Conservation (phyloP, 1,140 invertebrate species). For the Sitobion miscanthi region DNA sequence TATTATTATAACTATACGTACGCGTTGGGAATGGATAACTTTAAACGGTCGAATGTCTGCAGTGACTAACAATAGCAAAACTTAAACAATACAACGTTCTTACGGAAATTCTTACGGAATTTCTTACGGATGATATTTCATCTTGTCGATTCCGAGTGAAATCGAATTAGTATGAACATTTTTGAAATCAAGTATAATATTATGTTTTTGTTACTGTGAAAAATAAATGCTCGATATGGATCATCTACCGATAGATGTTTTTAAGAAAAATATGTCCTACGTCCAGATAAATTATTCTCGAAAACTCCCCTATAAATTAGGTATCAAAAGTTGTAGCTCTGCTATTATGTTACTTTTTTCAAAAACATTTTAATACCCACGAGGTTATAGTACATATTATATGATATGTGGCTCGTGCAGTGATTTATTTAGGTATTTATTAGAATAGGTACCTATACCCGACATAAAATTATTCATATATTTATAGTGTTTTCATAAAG, state of each 20-base stretch:
- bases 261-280: background rate
- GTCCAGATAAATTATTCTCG: background rate
- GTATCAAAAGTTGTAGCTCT: too few relatives aligned
- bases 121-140: background rate
- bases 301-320: background rate
- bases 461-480: background rate
- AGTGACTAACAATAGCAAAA: conserved; percentile 2
- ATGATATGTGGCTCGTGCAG: background rate
- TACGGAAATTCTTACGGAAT: background rate
- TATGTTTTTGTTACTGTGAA: background rate
- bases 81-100: conserved; percentile 11
- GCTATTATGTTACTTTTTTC: background rate
- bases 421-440: conserved; percentile 31
- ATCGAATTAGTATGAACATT: background rate
- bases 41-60: background rate
- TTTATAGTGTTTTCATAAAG: background rate
- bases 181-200: background rate
- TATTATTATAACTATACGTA: background rate
- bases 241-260: background rate
- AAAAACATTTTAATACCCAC: background rate
- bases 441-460: background rate
- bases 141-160: background rate
- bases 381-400: background rate
- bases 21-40: background rate
- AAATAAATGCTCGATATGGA: background rate